These are phyloP conservation scores for Xanthorhoe spadicearia DNA, from an alignment of 2,888 invertebrate species.

Conservation along the genomic window DNA sequence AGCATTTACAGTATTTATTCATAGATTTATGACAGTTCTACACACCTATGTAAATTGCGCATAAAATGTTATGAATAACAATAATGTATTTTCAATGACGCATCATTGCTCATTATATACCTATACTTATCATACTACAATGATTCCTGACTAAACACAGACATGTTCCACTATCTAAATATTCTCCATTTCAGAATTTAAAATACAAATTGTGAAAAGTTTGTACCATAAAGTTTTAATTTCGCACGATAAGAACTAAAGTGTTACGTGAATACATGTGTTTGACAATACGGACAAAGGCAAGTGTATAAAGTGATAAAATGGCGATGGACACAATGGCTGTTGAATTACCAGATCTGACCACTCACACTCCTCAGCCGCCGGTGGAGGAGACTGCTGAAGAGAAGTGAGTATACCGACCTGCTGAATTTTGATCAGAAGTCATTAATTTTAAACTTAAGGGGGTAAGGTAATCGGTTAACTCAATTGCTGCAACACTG, in stretches of 20 bases:
- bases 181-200: constrained; percentile 18
- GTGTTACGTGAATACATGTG: constrained; percentile 31
- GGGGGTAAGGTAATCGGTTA: no score
- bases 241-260: neutral
- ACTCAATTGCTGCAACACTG: no score
- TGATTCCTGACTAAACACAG: neutral
- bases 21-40: neutral
- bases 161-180: neutral
- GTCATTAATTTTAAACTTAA: no score
- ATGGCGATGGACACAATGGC: constrained; percentile 84
- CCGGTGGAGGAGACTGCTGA: constrained; percentile 76
- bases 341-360: constrained; percentile 79
- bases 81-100: constrained; percentile 15
- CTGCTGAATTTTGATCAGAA: neutral
- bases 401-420: constrained; percentile 73
- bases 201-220: neutral
- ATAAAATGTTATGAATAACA: neutral
- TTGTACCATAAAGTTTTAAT: neutral
- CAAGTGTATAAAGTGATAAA: constrained; percentile 48
- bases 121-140: neutral
- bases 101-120: neutral
- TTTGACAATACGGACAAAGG: constrained; percentile 41
- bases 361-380: constrained; percentile 66
- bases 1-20: neutral
- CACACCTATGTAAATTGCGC: constrained; percentile 7